These are phyloP conservation scores for Phoxinus dragarum DNA, from an alignment of 2,797 vertebrate genomes.

Conservation along the genomic window DNA sequence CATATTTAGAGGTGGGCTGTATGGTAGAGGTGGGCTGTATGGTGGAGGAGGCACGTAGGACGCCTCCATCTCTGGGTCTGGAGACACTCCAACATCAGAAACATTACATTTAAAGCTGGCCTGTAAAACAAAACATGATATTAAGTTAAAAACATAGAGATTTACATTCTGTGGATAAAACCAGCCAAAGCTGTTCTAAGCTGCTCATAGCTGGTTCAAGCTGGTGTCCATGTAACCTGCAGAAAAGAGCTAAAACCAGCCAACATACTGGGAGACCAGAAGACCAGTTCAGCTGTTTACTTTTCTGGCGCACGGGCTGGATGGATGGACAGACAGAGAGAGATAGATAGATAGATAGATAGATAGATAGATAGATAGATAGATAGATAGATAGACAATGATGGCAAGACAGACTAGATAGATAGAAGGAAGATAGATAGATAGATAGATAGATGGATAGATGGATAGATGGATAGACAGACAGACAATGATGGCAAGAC, in stretches of 20 bases:
- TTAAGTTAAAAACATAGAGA: neutral
- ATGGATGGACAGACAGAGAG: too few relatives aligned
- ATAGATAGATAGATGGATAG: too few relatives aligned
- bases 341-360: too few relatives aligned
- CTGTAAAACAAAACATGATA: constrained; percentile 13
- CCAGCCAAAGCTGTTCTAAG: neutral
- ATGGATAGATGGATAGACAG: too few relatives aligned
- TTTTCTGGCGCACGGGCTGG: neutral
- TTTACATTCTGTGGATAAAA: neutral
- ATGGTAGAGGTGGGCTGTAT: constrained; percentile 33
- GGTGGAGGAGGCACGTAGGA: constrained; percentile 24
- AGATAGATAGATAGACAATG: too few relatives aligned
- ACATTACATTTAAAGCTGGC: constrained; percentile 10
- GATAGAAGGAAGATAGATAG: too few relatives aligned
- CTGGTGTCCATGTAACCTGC: neutral
- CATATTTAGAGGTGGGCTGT: constrained; percentile 18
- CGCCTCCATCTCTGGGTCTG: neutral
- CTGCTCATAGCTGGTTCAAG: neutral
- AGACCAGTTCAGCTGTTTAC: neutral
- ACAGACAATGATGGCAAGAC: too few relatives aligned
- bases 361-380: too few relatives aligned
- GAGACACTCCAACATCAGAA: neutral
- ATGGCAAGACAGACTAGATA: too few relatives aligned
- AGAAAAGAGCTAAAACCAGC: neutral
- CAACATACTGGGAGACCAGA: neutral